Evolutionary conservation across 2,113 vertebrate species (phyloP).

Genomic region (Nansenia antarctica): DNA sequence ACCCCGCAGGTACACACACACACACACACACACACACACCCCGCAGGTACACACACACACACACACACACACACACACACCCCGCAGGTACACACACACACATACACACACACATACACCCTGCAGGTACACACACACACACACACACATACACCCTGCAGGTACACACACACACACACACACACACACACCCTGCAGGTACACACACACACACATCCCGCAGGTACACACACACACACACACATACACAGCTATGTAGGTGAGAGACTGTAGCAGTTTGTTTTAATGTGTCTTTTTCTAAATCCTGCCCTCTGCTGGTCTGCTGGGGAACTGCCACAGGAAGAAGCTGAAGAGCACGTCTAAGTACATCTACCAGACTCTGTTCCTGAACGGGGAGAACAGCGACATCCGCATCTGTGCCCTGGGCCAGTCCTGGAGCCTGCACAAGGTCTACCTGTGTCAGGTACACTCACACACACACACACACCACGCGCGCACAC

Average conservation of each 20-base stretch:
- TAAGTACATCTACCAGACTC: conserved; percentile 95
- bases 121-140: not conserved
- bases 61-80: not conserved
- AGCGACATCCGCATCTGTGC: conserved; percentile 95
- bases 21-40: too few relatives aligned
- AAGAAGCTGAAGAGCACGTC: conserved; percentile 97
- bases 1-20: conserved; percentile 73
- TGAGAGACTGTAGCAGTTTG: not conserved
- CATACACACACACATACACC: not conserved
- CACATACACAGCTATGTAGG: not conserved
- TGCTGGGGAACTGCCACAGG: conserved; percentile 63
- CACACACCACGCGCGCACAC: conserved; percentile 57
- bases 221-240: not conserved
- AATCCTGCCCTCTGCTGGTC: not conserved
- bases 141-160: not conserved
- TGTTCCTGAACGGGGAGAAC: conserved; percentile 96
- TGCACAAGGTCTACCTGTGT: conserved; percentile 96
- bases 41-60: not conserved
- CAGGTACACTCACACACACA: conserved; percentile 77
- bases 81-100: not conserved
- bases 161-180: not conserved
- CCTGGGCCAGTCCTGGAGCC: conserved; percentile 93
- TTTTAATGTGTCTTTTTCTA: not conserved
- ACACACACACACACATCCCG: not conserved
- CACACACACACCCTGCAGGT: not conserved